Evolutionary conservation across 2,888 invertebrate genomes (phyloP).

Genomic region (Drosophila pseudotalamancana): DNA sequence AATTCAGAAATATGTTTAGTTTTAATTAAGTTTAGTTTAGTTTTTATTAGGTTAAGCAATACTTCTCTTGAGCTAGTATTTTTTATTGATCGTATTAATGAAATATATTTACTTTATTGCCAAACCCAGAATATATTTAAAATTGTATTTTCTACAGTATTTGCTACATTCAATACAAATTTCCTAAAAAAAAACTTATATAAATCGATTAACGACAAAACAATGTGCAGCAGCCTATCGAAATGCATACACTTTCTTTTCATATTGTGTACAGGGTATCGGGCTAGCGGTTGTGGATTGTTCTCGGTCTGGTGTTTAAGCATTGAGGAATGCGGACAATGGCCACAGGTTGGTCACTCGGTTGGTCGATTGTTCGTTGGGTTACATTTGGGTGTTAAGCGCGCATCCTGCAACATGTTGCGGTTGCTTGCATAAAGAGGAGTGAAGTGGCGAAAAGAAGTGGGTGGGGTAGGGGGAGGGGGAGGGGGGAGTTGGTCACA

Average conservation of each 20-base stretch:
- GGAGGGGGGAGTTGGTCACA: slow-evolving; percentile 48
- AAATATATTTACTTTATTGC: too few species aligned
- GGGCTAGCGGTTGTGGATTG: slow-evolving; percentile 42
- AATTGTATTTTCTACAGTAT: too few species aligned
- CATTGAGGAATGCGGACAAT: slow-evolving; percentile 50
- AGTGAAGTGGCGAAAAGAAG: not conserved
- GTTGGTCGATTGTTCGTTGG: slow-evolving; percentile 25
- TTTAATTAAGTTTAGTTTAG: too few species aligned
- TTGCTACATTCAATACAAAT: too few species aligned
- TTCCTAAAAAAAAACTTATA: not conserved
- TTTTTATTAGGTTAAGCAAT: too few species aligned
- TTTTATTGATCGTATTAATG: too few species aligned
- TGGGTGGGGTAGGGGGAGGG: slow-evolving; percentile 1
- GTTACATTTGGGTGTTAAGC: slow-evolving; percentile 51
- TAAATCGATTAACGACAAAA: not conserved
- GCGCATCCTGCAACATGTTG: slow-evolving; percentile 71
- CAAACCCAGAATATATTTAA: too few species aligned
- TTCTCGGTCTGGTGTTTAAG: slow-evolving; percentile 45
- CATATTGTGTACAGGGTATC: slow-evolving; percentile 15
- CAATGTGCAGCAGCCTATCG: not conserved
- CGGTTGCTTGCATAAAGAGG: slow-evolving; percentile 40
- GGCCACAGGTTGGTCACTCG: slow-evolving; percentile 53
- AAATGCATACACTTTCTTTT: not conserved
- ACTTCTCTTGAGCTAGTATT: too few species aligned
- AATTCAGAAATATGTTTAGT: too few species aligned